These are phyloP conservation scores for Chelon labrosus DNA, from an alignment of 2,797 vertebrate genomes.

Conservation along the genomic window DNA sequence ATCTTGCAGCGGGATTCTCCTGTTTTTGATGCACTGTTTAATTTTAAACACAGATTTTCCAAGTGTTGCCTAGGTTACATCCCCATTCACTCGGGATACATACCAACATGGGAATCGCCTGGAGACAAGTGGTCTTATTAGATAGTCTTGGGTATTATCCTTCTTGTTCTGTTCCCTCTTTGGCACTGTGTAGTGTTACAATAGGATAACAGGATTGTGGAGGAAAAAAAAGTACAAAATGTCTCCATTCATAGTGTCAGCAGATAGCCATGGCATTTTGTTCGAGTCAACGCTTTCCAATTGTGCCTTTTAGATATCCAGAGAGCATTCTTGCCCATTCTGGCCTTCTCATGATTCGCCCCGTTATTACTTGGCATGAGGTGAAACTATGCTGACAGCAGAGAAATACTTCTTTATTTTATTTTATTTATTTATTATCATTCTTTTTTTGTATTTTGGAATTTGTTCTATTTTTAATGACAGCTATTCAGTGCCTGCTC, in stretches of 20 bases:
- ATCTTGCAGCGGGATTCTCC: not conserved
- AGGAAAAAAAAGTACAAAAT: constrained; percentile 21
- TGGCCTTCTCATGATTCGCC: constrained; percentile 36
- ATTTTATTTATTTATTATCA: no score
- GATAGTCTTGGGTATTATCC: not conserved
- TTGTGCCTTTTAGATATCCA: constrained; percentile 57
- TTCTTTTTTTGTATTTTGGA: constrained; percentile 31
- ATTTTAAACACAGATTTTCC: constrained; percentile 9
- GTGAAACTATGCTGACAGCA: constrained; percentile 27
- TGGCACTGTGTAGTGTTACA: constrained; percentile 21
- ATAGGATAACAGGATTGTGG: constrained; percentile 12
- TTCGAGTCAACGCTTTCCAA: constrained; percentile 44
- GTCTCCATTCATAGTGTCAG: constrained; percentile 46
- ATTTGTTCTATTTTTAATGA: constrained; percentile 44
- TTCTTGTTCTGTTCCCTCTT: constrained; percentile 11
- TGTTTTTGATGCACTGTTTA: not conserved
- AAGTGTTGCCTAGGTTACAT: not conserved
- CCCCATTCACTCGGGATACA: constrained; percentile 1
- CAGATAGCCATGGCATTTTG: constrained; percentile 52
- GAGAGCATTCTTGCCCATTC: constrained; percentile 24
- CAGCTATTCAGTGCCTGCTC: constrained; percentile 24
- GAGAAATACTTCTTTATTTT: constrained; percentile 17
- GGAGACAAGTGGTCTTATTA: constrained; percentile 4
- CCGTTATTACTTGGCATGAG: constrained; percentile 30
- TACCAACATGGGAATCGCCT: not conserved